These are phyloP conservation scores for Poeciliopsis occidentalis DNA, from an alignment of 2,113 vertebrate genomes.

Conservation along the genomic window DNA sequence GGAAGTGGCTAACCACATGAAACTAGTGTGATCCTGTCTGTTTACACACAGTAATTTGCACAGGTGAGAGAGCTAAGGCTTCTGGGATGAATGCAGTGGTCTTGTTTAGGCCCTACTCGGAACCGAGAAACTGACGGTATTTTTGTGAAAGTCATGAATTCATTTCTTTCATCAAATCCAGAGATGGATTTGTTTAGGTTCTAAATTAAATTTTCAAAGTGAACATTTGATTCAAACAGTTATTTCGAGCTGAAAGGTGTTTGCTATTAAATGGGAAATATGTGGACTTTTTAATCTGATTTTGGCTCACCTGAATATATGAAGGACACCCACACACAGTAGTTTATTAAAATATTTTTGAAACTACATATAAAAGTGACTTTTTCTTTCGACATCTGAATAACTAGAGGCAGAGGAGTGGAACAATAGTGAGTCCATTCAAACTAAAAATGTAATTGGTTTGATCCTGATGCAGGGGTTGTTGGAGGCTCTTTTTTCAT, in stretches of 20 bases:
- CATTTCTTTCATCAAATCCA: constrained; percentile 53
- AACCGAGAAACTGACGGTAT: constrained; percentile 21
- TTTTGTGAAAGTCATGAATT: constrained; percentile 59
- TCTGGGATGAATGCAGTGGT: constrained; percentile 49
- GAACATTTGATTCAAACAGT: constrained; percentile 27
- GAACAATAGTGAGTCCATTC: not conserved
- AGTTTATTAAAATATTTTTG: not conserved
- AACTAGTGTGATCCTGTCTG: constrained; percentile 60
- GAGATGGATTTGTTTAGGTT: constrained; percentile 34
- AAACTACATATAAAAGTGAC: constrained; percentile 1
- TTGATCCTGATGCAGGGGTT: constrained; percentile 13
- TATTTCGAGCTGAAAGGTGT: constrained; percentile 11
- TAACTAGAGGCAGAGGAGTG: not conserved
- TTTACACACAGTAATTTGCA: constrained; percentile 73
- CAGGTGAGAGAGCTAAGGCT: constrained; percentile 70
- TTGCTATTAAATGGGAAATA: not conserved
- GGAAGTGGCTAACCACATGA: constrained; percentile 79
- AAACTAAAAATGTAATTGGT: constrained; percentile 14
- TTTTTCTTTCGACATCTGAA: not conserved
- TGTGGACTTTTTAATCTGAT: not conserved
- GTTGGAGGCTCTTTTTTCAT: constrained; percentile 12
- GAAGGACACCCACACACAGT: not conserved
- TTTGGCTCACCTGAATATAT: constrained; percentile 6
- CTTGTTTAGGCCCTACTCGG: constrained; percentile 52
- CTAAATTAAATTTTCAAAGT: constrained; percentile 43